Evolutionary conservation across 2,113 vertebrate species (phyloP).

Genomic region (Ceuthmochares aereus): DNA sequence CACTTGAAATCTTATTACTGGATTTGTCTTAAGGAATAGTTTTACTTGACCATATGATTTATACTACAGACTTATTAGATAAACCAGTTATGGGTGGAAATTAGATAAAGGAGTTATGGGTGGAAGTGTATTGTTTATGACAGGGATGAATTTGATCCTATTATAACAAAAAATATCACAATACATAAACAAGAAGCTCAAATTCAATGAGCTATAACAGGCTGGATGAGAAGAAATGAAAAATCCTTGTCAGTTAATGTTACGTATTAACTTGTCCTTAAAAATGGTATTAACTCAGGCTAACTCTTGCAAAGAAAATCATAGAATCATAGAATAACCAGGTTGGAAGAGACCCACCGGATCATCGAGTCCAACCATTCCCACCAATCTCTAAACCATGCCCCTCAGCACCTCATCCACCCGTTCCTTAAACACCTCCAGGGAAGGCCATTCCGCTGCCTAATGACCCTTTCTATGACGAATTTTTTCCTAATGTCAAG

Average conservation of each 20-base stretch:
- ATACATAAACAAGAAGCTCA: neutral
- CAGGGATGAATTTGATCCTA: neutral
- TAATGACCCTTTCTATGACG: too few species aligned
- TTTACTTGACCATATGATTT: neutral
- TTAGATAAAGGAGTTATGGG: rapidly evolving
- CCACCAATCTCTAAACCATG: too few species aligned
- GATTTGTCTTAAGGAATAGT: neutral
- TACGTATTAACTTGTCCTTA: neutral
- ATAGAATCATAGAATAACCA: too few species aligned
- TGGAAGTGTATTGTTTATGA: neutral
- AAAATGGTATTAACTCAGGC: neutral
- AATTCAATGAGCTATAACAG: neutral
- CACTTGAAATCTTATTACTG: neutral
- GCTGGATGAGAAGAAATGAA: neutral
- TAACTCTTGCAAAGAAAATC: neutral
- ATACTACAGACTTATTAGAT: neutral
- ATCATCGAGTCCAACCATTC: too few species aligned
- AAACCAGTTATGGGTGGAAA: too few species aligned
- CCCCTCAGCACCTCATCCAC: too few species aligned
- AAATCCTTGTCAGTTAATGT: neutral
- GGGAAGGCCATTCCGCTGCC: too few species aligned
- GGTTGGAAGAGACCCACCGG: too few species aligned
- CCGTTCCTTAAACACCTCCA: too few species aligned
- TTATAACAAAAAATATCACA: neutral
- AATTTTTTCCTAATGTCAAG: too few species aligned